Percentiles rank a stretch among this genome's conserved stretches.
Evolutionary conservation across 1,140 invertebrate genomes (phyloP).

Genomic region (Drosophila kepulauana): DNA sequence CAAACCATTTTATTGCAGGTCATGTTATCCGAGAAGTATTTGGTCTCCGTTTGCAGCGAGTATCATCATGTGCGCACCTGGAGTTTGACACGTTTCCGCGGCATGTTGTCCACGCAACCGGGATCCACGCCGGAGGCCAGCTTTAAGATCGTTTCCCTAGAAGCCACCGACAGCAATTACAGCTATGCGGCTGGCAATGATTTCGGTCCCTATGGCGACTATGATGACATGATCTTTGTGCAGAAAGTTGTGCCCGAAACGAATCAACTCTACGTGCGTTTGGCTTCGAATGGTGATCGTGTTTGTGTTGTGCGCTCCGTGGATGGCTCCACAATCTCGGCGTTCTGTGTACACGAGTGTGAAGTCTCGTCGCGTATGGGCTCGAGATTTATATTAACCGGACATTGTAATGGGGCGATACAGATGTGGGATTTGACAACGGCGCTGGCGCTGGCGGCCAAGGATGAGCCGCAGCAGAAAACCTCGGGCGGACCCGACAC

Average conservation of each 20-base stretch:
- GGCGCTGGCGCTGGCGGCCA: conserved; percentile 93
- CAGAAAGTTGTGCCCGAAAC: conserved; percentile 99
- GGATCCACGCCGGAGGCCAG: conserved; percentile 98
- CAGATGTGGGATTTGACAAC: conserved; percentile 99
- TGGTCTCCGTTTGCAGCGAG: conserved; percentile 98
- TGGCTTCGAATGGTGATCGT: conserved; percentile 96
- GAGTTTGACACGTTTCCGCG: conserved; percentile 97
- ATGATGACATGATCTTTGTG: conserved; percentile 98
- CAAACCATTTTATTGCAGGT: conserved; percentile 86
- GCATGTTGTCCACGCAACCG: conserved; percentile 99
- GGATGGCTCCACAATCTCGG: conserved; percentile 96
- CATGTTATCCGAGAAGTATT: conserved; percentile 97
- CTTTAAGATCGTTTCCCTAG: conserved; percentile 91
- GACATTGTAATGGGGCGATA: conserved; percentile 96
- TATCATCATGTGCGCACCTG: conserved; percentile 99
- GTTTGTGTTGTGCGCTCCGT: conserved; percentile 98
- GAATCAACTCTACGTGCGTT: conserved; percentile 96
- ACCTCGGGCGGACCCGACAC: conserved; percentile 94
- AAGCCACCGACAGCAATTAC: conserved; percentile 90
- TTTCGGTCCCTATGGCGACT: conserved; percentile 98
- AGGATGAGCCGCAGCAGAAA: conserved; percentile 88
- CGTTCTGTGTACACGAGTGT: conserved; percentile 98
- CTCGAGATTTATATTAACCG: conserved; percentile 97
- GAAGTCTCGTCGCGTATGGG: conserved; percentile 97
- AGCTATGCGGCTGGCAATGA: conserved; percentile 92